A percentile compares a stretch with the other conserved stretches of the same genome.
These are phyloP conservation scores for Siniperca undulata DNA, from an alignment of 2,797 vertebrate species.

Conservation along the genomic window DNA sequence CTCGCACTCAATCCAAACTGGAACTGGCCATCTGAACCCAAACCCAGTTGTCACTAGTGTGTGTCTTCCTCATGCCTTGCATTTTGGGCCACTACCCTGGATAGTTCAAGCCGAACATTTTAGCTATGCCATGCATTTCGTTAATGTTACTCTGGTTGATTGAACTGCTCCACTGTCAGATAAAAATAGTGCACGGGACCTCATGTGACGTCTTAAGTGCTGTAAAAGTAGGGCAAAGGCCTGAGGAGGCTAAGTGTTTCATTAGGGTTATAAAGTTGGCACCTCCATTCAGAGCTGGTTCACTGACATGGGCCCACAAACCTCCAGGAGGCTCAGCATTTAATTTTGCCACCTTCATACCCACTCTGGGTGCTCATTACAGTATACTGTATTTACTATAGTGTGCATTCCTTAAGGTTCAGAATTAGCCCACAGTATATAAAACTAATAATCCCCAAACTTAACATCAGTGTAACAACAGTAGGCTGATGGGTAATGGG, in stretches of 20 bases:
- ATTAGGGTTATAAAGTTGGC: conserved; percentile 59
- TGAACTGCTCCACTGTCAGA: conserved; percentile 43
- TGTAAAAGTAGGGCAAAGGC: conserved; percentile 62
- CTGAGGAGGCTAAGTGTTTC: conserved; percentile 44
- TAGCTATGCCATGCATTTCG: conserved; percentile 29
- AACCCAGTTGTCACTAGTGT: not conserved
- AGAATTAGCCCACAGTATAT: conserved; percentile 26
- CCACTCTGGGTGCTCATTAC: conserved; percentile 5
- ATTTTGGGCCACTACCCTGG: conserved; percentile 44
- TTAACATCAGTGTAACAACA: conserved; percentile 34
- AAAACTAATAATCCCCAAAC: conserved; percentile 41
- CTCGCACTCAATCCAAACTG: not conserved
- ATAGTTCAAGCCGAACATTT: conserved; percentile 37
- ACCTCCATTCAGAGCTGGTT: conserved; percentile 29
- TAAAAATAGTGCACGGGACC: conserved; percentile 49
- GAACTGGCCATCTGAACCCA: not conserved
- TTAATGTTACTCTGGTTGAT: conserved; percentile 52
- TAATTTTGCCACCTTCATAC: conserved; percentile 35
- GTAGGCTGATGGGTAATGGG: conserved; percentile 13
- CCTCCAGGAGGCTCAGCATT: conserved; percentile 43
- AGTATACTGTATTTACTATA: conserved; percentile 19
- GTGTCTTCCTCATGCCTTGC: not conserved
- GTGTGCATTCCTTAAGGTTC: conserved; percentile 29
- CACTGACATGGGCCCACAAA: conserved; percentile 25
- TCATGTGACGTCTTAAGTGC: conserved; percentile 49